Evolutionary conservation across 1,140 invertebrate genomes (phyloP).

Genomic region (Bombus balteatus): DNA sequence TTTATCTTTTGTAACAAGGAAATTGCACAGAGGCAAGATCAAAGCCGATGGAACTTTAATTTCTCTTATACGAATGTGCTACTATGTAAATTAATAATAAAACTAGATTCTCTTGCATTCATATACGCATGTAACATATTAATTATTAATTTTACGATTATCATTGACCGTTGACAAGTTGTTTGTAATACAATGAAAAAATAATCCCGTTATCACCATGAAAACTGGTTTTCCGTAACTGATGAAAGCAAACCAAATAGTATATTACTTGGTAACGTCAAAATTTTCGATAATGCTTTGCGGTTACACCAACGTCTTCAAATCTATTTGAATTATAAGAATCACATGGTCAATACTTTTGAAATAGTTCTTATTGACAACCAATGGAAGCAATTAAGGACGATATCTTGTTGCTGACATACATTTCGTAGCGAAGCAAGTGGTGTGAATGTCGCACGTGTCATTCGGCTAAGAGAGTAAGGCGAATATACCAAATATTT

Average conservation of each 20-base stretch:
- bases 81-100: not conserved
- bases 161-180: not conserved
- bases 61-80: not conserved
- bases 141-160: constrained; percentile 22
- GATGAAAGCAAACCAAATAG: not conserved
- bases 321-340: not conserved
- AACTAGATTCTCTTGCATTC: not conserved
- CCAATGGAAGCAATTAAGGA: constrained; percentile 63
- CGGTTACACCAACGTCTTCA: not conserved
- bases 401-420: constrained; percentile 55
- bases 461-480: not conserved
- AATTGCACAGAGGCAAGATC: not conserved
- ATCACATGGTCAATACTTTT: constrained; percentile 23
- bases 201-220: constrained; percentile 27
- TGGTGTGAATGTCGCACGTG: not conserved
- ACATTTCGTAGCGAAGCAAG: constrained; percentile 56
- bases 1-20: not conserved
- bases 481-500: not conserved
- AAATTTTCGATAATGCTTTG: not conserved
- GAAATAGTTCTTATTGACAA: constrained; percentile 60
- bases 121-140: not conserved
- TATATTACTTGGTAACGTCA: not conserved
- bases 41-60: too few relatives aligned
- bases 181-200: constrained; percentile 25
- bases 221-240: constrained; percentile 29